Evolutionary conservation across 2,797 vertebrate genomes (phyloP).

Genomic region (Sciaenops ocellatus): DNA sequence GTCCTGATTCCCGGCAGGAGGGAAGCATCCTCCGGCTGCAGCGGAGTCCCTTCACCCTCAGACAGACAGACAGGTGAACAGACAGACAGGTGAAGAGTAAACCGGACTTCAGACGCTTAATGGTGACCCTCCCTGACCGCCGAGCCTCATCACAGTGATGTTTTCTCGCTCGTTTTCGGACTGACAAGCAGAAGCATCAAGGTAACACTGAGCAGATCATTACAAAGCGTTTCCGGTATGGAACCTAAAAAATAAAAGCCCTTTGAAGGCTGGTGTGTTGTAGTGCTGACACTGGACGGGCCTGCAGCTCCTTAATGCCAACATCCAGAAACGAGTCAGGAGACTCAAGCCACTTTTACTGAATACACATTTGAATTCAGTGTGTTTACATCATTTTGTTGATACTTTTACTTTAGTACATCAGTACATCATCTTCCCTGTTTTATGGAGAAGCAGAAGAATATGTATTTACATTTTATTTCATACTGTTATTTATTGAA

Average conservation of each 20-base stretch:
- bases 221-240: neutral
- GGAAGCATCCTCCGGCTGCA: slow-evolving; percentile 58
- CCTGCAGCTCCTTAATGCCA: too few relatives aligned
- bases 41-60: slow-evolving; percentile 16
- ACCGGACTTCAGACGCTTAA: slow-evolving; percentile 14
- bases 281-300: too few relatives aligned
- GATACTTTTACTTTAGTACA: too few relatives aligned
- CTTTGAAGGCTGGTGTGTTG: too few relatives aligned
- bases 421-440: too few relatives aligned
- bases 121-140: slow-evolving; percentile 54
- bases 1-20: slow-evolving; percentile 56
- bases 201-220: neutral
- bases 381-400: too few relatives aligned
- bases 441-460: too few relatives aligned
- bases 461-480: too few relatives aligned
- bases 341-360: too few relatives aligned
- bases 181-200: slow-evolving; percentile 30
- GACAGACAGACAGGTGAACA: neutral
- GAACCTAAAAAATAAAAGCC: slow-evolving; percentile 42
- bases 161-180: slow-evolving; percentile 42
- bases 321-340: too few relatives aligned
- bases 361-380: too few relatives aligned
- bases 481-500: too few relatives aligned
- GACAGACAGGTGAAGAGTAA: neutral
- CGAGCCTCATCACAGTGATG: slow-evolving; percentile 47